A percentile compares a stretch with the other conserved stretches of the same genome.
These are phyloP conservation scores for Gymnoscelis rufifasciata DNA, from an alignment of 2,888 invertebrate genomes.

Conservation along the genomic window DNA sequence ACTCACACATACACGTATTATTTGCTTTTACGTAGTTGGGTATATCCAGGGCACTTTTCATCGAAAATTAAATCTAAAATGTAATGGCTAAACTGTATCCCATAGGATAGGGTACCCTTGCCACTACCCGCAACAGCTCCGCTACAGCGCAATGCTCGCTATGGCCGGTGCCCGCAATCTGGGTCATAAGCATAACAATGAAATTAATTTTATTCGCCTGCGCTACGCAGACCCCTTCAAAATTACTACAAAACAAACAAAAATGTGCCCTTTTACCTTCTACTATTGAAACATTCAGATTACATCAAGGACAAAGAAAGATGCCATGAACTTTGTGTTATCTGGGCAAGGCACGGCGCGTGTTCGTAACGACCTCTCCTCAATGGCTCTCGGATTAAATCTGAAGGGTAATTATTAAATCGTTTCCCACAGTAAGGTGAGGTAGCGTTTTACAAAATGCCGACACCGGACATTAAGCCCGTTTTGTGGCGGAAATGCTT, in stretches of 20 bases:
- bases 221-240: background rate
- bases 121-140: conserved; percentile 26
- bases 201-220: background rate
- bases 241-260: background rate
- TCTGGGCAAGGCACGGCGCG: conserved; percentile 9
- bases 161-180: conserved; percentile 1
- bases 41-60: conserved; percentile 11
- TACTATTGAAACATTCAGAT: background rate
- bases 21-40: no score
- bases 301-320: conserved; percentile 3
- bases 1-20: no score
- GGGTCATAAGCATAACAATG: background rate
- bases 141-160: conserved; percentile 15
- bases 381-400: conserved; percentile 37
- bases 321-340: conserved; percentile 7
- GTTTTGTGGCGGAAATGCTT: conserved; percentile 8
- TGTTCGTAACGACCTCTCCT: conserved; percentile 15
- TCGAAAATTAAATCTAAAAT: conserved; percentile 43
- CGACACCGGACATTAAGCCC: conserved; percentile 24
- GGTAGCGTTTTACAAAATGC: conserved; percentile 28
- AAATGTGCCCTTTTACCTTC: background rate
- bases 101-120: conserved; percentile 35
- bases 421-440: conserved; percentile 36
- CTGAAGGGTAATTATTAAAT: conserved; percentile 29
- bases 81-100: conserved; percentile 41